These are phyloP conservation scores for Hyperopisus bebe DNA, from an alignment of 2,113 vertebrate genomes.

Conservation along the genomic window DNA sequence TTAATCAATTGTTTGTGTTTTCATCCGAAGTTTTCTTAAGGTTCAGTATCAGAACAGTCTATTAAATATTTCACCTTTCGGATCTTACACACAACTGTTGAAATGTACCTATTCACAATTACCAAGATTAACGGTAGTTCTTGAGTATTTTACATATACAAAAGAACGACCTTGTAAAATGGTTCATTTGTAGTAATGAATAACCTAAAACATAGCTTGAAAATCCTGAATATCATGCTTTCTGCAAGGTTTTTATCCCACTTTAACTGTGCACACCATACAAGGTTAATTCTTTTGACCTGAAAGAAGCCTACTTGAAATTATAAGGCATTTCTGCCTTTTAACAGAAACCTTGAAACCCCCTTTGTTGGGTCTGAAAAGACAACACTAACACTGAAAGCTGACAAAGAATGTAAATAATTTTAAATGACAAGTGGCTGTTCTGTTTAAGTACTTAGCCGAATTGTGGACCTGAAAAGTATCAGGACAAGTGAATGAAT, in stretches of 20 bases:
- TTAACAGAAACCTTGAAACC: constrained; percentile 54
- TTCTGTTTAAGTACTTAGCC: constrained; percentile 4
- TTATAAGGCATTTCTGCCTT: constrained; percentile 47
- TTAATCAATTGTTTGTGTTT: not conserved
- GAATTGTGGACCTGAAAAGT: not conserved
- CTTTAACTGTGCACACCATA: constrained; percentile 46
- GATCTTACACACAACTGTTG: not conserved
- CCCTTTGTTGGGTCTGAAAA: constrained; percentile 37
- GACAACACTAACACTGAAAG: constrained; percentile 3
- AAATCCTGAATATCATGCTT: constrained; percentile 46
- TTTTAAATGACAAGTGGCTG: constrained; percentile 10
- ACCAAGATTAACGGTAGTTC: constrained; percentile 44
- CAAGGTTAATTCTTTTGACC: constrained; percentile 63
- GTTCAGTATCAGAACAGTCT: not conserved
- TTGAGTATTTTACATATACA: constrained; percentile 47
- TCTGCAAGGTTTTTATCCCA: constrained; percentile 45
- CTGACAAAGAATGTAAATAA: constrained; percentile 15
- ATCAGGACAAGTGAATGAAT: not conserved
- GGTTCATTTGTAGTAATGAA: constrained; percentile 40
- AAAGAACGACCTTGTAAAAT: constrained; percentile 41
- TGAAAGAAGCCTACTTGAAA: constrained; percentile 44
- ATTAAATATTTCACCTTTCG: not conserved
- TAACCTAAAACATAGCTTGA: constrained; percentile 45
- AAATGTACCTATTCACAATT: constrained; percentile 11
- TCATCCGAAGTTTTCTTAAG: not conserved